A percentile compares a stretch with the other conserved stretches of the same genome.
Conservation (phyloP, 2,888 invertebrate genomes). For the Aphidoletes aphidimyza region DNA sequence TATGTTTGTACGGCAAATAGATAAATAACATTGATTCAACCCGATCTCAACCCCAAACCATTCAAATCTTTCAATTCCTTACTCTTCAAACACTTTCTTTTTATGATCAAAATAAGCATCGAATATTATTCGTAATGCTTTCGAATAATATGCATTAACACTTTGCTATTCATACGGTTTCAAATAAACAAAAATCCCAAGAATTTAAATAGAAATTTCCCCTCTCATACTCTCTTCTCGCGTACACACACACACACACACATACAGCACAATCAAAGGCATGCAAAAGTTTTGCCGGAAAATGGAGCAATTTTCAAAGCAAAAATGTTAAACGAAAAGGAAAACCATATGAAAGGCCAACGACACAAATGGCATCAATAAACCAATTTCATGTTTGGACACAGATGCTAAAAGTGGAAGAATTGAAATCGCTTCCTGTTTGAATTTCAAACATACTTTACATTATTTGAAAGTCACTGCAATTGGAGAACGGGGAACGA, state of each 20-base stretch:
- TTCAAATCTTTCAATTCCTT: too few relatives aligned
- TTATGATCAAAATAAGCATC: conserved; percentile 26
- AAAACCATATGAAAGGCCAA: not conserved
- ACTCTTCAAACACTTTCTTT: not conserved
- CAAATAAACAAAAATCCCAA: conserved; percentile 19
- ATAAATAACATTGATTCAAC: conserved; percentile 31
- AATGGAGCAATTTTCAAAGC: not conserved
- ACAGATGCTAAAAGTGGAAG: not conserved
- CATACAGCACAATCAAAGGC: not conserved
- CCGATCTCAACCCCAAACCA: not conserved
- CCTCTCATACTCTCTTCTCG: not conserved
- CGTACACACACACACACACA: not conserved
- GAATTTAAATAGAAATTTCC: conserved; percentile 34
- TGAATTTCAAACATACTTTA: not conserved
- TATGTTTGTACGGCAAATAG: not conserved
- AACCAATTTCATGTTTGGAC: conserved; percentile 1
- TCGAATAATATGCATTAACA: conserved; percentile 16
- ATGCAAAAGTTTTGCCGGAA: not conserved
- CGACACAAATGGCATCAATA: conserved; percentile 20
- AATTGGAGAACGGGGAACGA: too few relatives aligned
- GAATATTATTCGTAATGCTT: not conserved
- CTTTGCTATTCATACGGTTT: not conserved
- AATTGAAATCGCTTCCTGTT: conserved; percentile 8
- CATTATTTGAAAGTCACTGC: too few relatives aligned
- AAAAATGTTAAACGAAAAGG: not conserved